Percentiles rank a stretch among this genome's conserved stretches.
Conservation (phyloP, 2,797 vertebrate species). For the Chiroxiphia lanceolata region DNA sequence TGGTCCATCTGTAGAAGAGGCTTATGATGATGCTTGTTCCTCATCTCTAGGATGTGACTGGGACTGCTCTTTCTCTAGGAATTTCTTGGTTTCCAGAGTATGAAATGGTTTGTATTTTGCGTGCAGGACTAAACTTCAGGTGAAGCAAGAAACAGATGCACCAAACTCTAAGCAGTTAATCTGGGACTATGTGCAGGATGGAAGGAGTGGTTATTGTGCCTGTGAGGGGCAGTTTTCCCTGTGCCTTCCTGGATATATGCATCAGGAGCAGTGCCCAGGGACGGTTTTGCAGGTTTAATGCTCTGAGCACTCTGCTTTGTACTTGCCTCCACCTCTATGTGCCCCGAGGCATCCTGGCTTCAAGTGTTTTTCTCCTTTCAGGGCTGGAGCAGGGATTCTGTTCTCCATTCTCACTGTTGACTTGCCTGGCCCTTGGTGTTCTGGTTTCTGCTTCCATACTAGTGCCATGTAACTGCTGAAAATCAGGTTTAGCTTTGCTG, state of each 20-base stretch:
- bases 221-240: not conserved
- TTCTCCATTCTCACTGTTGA: not conserved
- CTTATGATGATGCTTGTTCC: not conserved
- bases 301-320: not conserved
- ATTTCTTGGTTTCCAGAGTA: not conserved
- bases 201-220: not conserved
- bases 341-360: not conserved
- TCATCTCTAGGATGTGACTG: not conserved
- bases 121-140: not conserved
- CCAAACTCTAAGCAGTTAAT: not conserved
- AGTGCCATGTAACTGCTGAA: not conserved
- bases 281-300: not conserved
- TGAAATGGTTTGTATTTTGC: not conserved
- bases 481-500: slow-evolving; percentile 7
- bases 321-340: not conserved
- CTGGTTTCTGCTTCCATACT: not conserved
- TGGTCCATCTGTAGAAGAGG: not conserved
- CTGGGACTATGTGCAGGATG: not conserved
- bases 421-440: not conserved
- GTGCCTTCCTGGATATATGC: not conserved
- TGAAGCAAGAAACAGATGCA: not conserved
- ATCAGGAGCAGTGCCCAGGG: not conserved
- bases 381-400: not conserved
- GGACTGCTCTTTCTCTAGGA: not conserved
- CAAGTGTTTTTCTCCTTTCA: not conserved